Base-by-base conservation (phyloP, 1,140 invertebrate species). In the Pseudomyrmex sp. region DNA sequence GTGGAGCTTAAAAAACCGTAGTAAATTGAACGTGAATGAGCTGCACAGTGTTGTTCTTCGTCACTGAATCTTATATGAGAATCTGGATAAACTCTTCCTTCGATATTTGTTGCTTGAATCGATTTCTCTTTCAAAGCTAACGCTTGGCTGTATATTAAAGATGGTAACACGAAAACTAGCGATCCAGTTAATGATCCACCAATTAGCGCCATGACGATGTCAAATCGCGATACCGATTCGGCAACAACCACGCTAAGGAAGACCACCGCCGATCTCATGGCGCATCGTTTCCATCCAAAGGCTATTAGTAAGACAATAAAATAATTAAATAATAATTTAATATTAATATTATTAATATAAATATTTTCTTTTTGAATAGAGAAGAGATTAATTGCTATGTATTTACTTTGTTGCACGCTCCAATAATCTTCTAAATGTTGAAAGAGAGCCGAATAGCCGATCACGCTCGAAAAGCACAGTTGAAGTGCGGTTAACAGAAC, bases 121-220 rank as follows among this genome's bases (percentile, higher is more conserved):
- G 46, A 68, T 12, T 72, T 73, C 58, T 48, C 75, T 91, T 90
- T 83, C 48, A 93, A 61, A 69, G 89, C 68, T 90, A 91, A 85
- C 85, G 94, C 92, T 95, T 88, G 90, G 2, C 84, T 91, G 91
- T 98, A 98, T 85, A 98, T 96, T 20, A 99, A 84, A 0, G 97
- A 97, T 0, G 98, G 98, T 26, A 98, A 95, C 18, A 99, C 95
- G 83, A 98, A 98, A 82, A 98, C 96, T 7, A 98, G 92, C 0
- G 97, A 97, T 0, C 97, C 97, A 0, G 97, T 98, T 0, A 98
- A 95, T 0, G 97, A 97, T 15, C 98, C 98, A 5, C 97, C 97
- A 4, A 99, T 96, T 3, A 99, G 94, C 44, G 98, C 96, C 96
- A 99, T 97, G 2, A 99, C 96, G n/a, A 98, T 95, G 84, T 98